Evolutionary conservation across 2,113 vertebrate species (phyloP), one percentile per base, ranked within the genome.

Genomic region (Hyperoodon ampullatus): DNA sequence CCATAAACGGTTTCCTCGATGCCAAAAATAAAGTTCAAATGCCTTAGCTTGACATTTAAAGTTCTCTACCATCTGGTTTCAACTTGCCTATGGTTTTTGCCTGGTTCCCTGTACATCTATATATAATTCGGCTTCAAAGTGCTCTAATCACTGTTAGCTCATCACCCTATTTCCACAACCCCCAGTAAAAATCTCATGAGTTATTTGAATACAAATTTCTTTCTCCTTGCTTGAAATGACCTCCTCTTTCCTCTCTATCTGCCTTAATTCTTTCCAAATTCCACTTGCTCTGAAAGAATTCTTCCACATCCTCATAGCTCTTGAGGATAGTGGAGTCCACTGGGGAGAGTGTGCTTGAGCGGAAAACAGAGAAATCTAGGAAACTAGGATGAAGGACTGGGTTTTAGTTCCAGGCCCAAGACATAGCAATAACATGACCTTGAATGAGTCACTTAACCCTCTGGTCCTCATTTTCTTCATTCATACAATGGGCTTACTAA

Each of bases 11-110:
- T 81, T 94, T 94, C 13, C 78, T 91, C 10, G 10, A 42, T 94
- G 93, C 94, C 95, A 98, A 93, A 93, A 97, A 95, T 94, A 95
- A 98, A 97, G 82, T 78, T 95, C 82, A 94, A 92, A 86, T 87
- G 86, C 74, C 90, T 96, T 91, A 35, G 71, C 14, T 84, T 96
- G 88, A 96, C 96, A 97, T 96, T 97, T 98, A 94, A 97, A 93
- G 58, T 84, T 94, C 92, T 92, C 65, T 89, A 66, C 93, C 88
- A 94, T 97, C 96, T 98, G 88, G 94, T 93, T 93, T 94, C 63
- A 86, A 93, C 72, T 92, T 94, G 44, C 35, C 39, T 55, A 26
- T 93, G 60, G 33, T 82, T 93, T 77, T 84, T 84, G 82, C 39
- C 55, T 95, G 10, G 13, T 78, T 94, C 66, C 50, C 16, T 74